phyloP scores from a whole-genome alignment of 2,113 vertebrate genomes.

The Sinocyclocheilus grahami region DNA sequence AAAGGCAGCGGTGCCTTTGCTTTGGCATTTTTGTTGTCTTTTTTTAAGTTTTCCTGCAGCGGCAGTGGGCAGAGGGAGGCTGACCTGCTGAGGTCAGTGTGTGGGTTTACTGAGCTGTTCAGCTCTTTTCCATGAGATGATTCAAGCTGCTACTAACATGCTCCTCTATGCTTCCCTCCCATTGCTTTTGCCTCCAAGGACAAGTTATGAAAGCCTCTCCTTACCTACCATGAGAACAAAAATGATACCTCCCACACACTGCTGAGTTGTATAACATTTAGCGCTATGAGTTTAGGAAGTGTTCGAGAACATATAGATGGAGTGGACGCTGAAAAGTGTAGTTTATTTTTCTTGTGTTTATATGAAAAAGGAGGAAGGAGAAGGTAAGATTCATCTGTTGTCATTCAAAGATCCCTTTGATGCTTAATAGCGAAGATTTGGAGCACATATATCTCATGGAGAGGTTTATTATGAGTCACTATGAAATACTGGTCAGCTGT shows the following conservation, averaged over 20 bases:
- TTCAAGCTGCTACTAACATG: conserved; percentile 72
- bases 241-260: conserved; percentile 70
- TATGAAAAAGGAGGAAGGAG: neutral
- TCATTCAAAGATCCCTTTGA: neutral
- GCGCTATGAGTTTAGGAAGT: conserved; percentile 61
- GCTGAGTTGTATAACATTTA: conserved; percentile 71
- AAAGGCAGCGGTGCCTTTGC: neutral
- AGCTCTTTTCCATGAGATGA: conserved; percentile 63
- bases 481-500: conserved; percentile 6
- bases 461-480: conserved; percentile 1
- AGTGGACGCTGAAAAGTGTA: conserved; percentile 14
- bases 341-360: conserved; percentile 8
- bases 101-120: conserved; percentile 70
- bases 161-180: conserved; percentile 67
- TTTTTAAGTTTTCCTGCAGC: conserved; percentile 31
- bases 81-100: conserved; percentile 69
- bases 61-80: conserved; percentile 57
- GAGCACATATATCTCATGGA: conserved; percentile 6
- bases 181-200: conserved; percentile 66
- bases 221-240: conserved; percentile 67
- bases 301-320: conserved; percentile 45
- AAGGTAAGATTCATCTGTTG: neutral
- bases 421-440: neutral
- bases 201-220: conserved; percentile 77
- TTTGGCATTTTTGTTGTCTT: conserved; percentile 28